Conservation (phyloP, 2,797 vertebrate genomes). For the Hoplostethus mediterraneus region DNA sequence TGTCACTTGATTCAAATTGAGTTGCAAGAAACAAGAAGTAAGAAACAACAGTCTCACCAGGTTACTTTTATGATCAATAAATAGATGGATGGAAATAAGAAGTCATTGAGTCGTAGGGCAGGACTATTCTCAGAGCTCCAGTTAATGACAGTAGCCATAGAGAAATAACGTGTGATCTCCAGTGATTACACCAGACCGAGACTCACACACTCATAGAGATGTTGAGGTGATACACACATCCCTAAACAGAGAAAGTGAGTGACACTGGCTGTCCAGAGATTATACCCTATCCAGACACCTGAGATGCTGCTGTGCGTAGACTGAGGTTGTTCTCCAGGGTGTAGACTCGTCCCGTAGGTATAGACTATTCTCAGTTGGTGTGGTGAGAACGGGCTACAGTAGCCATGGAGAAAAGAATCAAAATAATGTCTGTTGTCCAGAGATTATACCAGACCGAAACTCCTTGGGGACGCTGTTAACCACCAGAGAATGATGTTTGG, state of each 20-base stretch:
- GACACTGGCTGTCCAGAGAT: conserved; percentile 18
- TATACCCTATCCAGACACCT: conserved; percentile 1
- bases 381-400: conserved; percentile 38
- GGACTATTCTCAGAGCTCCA: conserved; percentile 22
- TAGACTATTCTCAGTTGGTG: conserved; percentile 5
- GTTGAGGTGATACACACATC: conserved; percentile 12
- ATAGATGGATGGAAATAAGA: neutral
- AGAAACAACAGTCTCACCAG: no score
- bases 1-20: no score
- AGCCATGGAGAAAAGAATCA: conserved; percentile 12
- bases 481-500: conserved; percentile 1
- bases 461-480: neutral
- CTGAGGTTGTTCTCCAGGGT: conserved; percentile 39
- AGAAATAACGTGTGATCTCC: conserved; percentile 14
- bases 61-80: no score
- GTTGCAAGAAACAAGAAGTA: no score
- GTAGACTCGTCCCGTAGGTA: conserved; percentile 31
- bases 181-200: conserved; percentile 32
- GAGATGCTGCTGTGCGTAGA: neutral
- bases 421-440: conserved; percentile 26
- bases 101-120: neutral
- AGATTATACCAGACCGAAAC: conserved; percentile 28
- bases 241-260: neutral
- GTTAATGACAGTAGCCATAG: neutral
- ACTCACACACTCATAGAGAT: no score